Evolutionary conservation across 1,140 invertebrate species (phyloP), one percentile per base, ranked within the genome.

Genomic region (Drosophila sucinea): DNA sequence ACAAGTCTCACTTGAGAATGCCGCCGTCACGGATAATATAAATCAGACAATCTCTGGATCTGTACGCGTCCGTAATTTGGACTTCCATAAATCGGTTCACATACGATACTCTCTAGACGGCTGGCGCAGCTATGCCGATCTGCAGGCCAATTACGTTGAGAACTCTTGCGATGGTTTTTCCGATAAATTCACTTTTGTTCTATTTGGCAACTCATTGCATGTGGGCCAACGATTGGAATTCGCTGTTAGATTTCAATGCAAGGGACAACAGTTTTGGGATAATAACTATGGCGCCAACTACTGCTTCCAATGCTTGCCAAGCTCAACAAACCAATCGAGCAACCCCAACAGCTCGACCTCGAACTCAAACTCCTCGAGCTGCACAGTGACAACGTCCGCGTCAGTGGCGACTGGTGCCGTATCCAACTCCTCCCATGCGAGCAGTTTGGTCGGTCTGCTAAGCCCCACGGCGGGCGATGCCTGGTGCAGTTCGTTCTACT

Each of bases 111-210:
- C 96, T 0, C 93, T 96, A 73, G 97, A 98, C 91, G 94, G 94
- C 25, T 99, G 98, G 98, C 94, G 94, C 65, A 96, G 95, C 32
- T 97, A 94, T 91, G 94, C 95, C 32, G 98, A 99, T 78, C 93
- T 97, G 60, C 95, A 95, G 79, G 95, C 97, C 0, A 95, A 94
- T 4, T 99, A 99, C 91, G 95, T 98, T 35, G 94, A 95, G 41
- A 96, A 97, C 78, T 98, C 97, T 0, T 98, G 97, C 92, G 98
- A 99, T 83, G 97, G 97, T 1, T 97, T 97, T 76, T 98, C 97
- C 10, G 98, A 99, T 91, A 96, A 96, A 70, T 99, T 98, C 90
- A 94, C 94, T 6, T 96, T 98, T 79, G 91, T 95, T 4, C 83
- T 97, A 1, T 96, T 96, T 70, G 95, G 95, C 65, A 94, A 96